Percentiles rank a stretch among this genome's conserved stretches.
These are phyloP conservation scores for Darevskia mixta DNA, from an alignment of 2,797 vertebrate species.

Conservation along the genomic window DNA sequence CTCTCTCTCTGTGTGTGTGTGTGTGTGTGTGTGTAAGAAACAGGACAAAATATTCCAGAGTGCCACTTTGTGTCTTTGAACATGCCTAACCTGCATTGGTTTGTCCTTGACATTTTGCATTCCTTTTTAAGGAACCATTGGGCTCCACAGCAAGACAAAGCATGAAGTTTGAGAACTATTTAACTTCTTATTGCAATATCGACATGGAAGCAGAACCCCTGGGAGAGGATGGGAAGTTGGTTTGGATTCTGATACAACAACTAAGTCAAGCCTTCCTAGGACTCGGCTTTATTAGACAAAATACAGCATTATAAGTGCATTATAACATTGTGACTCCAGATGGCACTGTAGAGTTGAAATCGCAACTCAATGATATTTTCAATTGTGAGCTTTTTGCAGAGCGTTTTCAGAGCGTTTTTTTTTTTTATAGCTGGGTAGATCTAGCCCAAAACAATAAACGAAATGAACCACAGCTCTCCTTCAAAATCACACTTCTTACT, in stretches of 20 bases:
- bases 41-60: not conserved
- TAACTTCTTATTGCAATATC: too few species aligned
- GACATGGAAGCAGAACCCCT: not conserved
- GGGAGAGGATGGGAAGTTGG: too few species aligned
- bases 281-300: too few species aligned
- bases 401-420: too few species aligned
- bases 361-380: too few species aligned
- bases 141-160: not conserved
- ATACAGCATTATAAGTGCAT: too few species aligned
- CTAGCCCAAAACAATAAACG: not conserved
- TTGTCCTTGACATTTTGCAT: not conserved
- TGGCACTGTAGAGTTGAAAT: not conserved
- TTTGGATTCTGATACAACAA: too few species aligned
- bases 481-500: not conserved
- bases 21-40: not conserved
- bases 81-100: not conserved
- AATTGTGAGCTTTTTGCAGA: too few species aligned
- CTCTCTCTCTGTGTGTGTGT: not conserved
- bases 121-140: not conserved
- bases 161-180: not conserved
- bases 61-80: not conserved
- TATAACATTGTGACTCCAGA: too few species aligned
- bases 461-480: not conserved
- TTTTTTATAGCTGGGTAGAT: not conserved
- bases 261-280: too few species aligned